These are phyloP conservation scores for Martes flavigula DNA, from an alignment of 2,797 vertebrate species.

Conservation along the genomic window DNA sequence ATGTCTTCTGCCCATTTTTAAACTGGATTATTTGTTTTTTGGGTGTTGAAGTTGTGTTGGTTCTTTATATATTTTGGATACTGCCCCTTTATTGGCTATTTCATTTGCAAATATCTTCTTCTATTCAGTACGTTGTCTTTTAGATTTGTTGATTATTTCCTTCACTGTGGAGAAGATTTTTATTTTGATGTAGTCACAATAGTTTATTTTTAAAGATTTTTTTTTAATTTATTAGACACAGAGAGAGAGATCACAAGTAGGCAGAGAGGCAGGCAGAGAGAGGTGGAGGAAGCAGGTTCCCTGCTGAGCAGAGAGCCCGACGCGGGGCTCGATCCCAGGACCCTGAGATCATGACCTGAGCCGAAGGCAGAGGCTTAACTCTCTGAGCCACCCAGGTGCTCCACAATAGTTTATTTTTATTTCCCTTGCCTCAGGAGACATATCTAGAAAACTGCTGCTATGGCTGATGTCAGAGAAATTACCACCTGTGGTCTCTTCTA, in stretches of 20 bases:
- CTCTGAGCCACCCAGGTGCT: too few relatives aligned
- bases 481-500: not conserved
- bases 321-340: too few relatives aligned
- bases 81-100: not conserved
- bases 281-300: too few relatives aligned
- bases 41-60: not conserved
- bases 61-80: not conserved
- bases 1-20: not conserved
- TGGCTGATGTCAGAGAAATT: not conserved
- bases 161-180: not conserved
- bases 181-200: not conserved
- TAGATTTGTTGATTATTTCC: not conserved
- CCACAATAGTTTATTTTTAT: not conserved
- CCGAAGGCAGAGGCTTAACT: too few relatives aligned
- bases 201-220: not conserved
- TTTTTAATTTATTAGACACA: too few relatives aligned
- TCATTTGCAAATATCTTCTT: not conserved
- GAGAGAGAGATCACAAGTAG: too few relatives aligned
- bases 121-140: not conserved
- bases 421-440: not conserved
- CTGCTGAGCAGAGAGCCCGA: too few relatives aligned
- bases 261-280: too few relatives aligned
- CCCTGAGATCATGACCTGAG: too few relatives aligned
- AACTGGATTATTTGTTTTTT: not conserved
- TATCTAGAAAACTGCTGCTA: not conserved